A percentile compares a stretch with the other conserved stretches of the same genome.
Conservation (phyloP, 2,113 vertebrate species). For the Carassius carassius region DNA sequence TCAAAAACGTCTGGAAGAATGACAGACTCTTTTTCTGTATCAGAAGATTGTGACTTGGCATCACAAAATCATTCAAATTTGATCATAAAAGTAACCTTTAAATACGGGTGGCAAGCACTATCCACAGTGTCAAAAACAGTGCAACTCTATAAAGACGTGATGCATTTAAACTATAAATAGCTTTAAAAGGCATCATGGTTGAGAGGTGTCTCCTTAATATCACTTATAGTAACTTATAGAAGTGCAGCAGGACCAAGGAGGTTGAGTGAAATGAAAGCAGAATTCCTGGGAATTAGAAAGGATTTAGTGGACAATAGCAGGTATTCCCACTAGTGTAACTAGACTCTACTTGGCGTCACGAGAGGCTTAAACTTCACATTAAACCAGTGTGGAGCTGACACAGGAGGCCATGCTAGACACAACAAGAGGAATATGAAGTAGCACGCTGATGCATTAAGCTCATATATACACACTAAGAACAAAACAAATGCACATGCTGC, state of each 20-base stretch:
- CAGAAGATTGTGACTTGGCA: background rate
- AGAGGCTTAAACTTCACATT: conserved; percentile 67
- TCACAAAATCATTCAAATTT: background rate
- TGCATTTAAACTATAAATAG: background rate
- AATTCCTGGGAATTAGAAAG: conserved; percentile 68
- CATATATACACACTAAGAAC: conserved; percentile 35
- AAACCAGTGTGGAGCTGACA: conserved; percentile 74
- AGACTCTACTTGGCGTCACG: conserved; percentile 68
- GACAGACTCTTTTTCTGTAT: background rate
- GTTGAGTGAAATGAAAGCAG: conserved; percentile 61
- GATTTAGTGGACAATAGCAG: conserved; percentile 71
- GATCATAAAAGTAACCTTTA: background rate
- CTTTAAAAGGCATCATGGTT: conserved; percentile 5
- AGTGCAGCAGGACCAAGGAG: conserved; percentile 50
- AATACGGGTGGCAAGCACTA: background rate
- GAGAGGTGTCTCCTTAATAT: conserved; percentile 28
- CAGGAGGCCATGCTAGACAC: conserved; percentile 69
- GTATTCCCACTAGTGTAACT: conserved; percentile 74
- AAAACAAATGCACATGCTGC: conserved; percentile 9
- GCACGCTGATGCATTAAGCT: conserved; percentile 12
- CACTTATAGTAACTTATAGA: conserved; percentile 30
- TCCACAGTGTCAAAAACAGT: background rate
- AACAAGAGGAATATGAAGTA: conserved; percentile 45
- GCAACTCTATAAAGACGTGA: no score
- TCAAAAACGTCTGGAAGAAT: conserved; percentile 15